Percentiles rank a stretch among this genome's conserved stretches.
These are phyloP conservation scores for Macquaria ambigua DNA, from an alignment of 2,113 vertebrate species.

Conservation along the genomic window DNA sequence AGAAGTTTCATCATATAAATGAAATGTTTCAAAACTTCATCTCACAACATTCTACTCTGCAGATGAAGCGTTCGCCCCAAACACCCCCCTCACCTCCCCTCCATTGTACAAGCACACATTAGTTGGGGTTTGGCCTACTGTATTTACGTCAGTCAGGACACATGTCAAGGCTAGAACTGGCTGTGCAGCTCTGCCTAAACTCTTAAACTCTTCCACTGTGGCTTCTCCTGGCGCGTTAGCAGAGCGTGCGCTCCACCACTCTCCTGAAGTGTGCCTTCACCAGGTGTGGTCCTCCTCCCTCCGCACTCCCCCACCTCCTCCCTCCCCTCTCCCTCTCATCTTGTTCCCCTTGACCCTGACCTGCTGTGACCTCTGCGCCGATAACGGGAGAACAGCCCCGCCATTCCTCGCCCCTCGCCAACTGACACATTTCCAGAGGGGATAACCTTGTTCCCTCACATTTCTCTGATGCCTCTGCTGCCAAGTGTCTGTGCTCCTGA, in stretches of 20 bases:
- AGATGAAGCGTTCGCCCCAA: no score
- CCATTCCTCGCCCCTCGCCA: conserved; percentile 76
- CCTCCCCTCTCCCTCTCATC: conserved; percentile 68
- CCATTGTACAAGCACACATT: not conserved
- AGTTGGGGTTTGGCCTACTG: conserved; percentile 33
- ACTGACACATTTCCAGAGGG: conserved; percentile 77
- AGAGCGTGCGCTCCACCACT: conserved; percentile 42
- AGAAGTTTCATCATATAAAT: not conserved
- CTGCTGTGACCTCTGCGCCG: conserved; percentile 42
- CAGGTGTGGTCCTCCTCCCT: conserved; percentile 78
- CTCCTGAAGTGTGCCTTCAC: conserved; percentile 76
- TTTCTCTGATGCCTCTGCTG: conserved; percentile 61
- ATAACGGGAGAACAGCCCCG: conserved; percentile 64
- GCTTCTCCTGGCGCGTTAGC: conserved; percentile 46
- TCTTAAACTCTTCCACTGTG: conserved; percentile 48
- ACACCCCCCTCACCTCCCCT: not conserved
- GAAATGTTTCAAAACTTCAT: not conserved
- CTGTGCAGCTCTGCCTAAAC: conserved; percentile 58
- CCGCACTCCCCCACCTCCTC: conserved; percentile 29
- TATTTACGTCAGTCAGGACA: conserved; percentile 69
- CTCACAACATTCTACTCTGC: not conserved
- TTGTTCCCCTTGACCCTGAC: conserved; percentile 79
- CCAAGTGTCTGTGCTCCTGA: conserved; percentile 44
- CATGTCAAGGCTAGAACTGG: conserved; percentile 80
- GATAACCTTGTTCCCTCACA: conserved; percentile 72